Conservation (phyloP, 1,140 invertebrate species). For the Cotesia chilonis region DNA sequence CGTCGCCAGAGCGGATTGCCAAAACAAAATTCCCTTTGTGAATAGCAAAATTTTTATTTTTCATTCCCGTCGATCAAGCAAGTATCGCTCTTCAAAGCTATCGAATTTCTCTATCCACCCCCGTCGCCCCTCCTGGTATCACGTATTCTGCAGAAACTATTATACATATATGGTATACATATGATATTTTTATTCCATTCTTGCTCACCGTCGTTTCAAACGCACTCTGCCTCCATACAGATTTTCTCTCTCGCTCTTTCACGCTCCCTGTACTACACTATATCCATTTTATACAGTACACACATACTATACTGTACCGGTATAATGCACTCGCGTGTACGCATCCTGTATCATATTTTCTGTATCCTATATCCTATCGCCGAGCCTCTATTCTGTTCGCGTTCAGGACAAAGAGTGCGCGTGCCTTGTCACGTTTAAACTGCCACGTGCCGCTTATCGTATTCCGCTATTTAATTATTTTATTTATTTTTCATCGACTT, state of each 20-base stretch:
- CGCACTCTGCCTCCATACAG: conserved; percentile 11
- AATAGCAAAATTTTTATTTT: conserved; percentile 38
- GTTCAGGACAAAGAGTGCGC: conserved; percentile 7
- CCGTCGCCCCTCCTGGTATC: conserved; percentile 1
- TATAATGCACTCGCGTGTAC: not conserved
- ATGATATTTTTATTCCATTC: conserved; percentile 8
- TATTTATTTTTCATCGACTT: too few species aligned
- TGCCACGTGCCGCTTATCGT: not conserved
- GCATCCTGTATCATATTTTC: too few species aligned
- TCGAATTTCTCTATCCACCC: conserved; percentile 25
- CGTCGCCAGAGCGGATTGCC: conserved; percentile 25
- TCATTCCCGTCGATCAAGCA: conserved; percentile 31
- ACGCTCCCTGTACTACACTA: not conserved
- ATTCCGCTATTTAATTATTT: too few species aligned
- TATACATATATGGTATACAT: too few species aligned
- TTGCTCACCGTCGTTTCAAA: conserved; percentile 16
- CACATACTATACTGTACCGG: too few species aligned
- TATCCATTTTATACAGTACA: not conserved
- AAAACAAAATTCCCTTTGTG: conserved; percentile 40
- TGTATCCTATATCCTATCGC: too few species aligned
- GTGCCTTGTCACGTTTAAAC: conserved; percentile 14
- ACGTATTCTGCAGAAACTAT: not conserved
- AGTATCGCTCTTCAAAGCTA: conserved; percentile 35
- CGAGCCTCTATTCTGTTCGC: not conserved
- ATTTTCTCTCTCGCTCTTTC: not conserved